These are phyloP conservation scores for Eulemur albifrons DNA, from an alignment of 2,797 vertebrate genomes.

Conservation along the genomic window DNA sequence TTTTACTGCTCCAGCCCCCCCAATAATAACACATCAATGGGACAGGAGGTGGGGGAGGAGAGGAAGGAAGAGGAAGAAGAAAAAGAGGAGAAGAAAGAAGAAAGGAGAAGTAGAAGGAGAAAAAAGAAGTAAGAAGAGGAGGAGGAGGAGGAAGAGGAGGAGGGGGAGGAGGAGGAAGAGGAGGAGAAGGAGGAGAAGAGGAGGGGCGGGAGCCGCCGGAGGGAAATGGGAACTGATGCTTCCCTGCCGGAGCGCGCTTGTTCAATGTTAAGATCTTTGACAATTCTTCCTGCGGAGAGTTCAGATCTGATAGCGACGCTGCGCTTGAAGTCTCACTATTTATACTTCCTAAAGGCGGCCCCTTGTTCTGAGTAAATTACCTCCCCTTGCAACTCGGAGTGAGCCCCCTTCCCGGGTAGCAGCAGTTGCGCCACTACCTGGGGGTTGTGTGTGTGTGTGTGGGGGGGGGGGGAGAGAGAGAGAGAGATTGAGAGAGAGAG, in stretches of 20 bases:
- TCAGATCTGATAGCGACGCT: slow-evolving; percentile 91
- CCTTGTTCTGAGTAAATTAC: slow-evolving; percentile 96
- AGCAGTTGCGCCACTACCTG: slow-evolving; percentile 82
- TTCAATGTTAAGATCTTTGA: slow-evolving; percentile 87
- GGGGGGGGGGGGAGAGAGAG: not conserved
- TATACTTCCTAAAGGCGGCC: slow-evolving; percentile 98
- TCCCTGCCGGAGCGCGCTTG: slow-evolving; percentile 86
- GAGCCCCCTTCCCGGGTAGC: slow-evolving; percentile 87
- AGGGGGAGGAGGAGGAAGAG: not conserved
- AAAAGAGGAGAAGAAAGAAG: not conserved
- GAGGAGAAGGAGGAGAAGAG: slow-evolving; percentile 24
- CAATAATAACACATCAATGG: slow-evolving; percentile 92
- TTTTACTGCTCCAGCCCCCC: slow-evolving; percentile 86
- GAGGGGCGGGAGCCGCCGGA: slow-evolving; percentile 79
- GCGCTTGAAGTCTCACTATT: slow-evolving; percentile 98
- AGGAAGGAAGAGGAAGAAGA: not conserved
- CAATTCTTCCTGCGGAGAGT: slow-evolving; percentile 91
- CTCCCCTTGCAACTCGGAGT: slow-evolving; percentile 93
- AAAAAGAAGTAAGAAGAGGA: not conserved
- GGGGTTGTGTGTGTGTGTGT: not conserved
- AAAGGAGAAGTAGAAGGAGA: slow-evolving; percentile 8
- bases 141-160: not conserved
- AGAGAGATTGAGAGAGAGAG: too few relatives aligned
- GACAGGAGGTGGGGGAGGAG: slow-evolving; percentile 76
- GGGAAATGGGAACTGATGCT: slow-evolving; percentile 85